Conservation (phyloP, 2,888 invertebrate species). For the Nowickia ferox region DNA sequence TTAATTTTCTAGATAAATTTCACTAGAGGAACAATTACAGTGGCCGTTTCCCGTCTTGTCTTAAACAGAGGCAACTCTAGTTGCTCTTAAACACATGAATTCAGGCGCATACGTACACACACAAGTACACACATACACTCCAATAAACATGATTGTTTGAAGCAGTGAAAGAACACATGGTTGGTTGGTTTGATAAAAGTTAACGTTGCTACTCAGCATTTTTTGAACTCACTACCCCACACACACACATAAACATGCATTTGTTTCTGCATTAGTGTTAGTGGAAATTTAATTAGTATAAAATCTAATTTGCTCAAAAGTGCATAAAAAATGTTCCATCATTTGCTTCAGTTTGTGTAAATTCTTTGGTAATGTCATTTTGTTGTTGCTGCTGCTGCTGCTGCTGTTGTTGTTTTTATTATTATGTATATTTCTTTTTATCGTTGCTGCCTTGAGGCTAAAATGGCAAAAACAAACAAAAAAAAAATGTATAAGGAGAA, state of each 20-base stretch:
- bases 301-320: constrained; percentile 83
- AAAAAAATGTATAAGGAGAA: neutral
- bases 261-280: constrained; percentile 76
- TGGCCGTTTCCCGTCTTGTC: neutral
- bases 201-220: constrained; percentile 73
- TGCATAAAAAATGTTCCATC: constrained; percentile 80
- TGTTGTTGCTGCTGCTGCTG: neutral
- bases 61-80: neutral
- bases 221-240: constrained; percentile 33
- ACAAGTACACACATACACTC: neutral
- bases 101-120: neutral
- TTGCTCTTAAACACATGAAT: constrained; percentile 18
- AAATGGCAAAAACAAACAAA: constrained; percentile 6
- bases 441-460: constrained; percentile 51
- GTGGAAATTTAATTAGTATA: constrained; percentile 82
- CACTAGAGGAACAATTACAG: too few relatives aligned
- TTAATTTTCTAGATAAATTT: too few relatives aligned
- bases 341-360: constrained; percentile 64
- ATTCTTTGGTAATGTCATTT: constrained; percentile 14
- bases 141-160: constrained; percentile 1
- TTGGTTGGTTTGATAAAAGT: constrained; percentile 67
- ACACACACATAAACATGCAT: constrained; percentile 19
- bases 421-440: constrained; percentile 21
- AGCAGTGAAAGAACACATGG: constrained; percentile 52
- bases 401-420: neutral